Conservation (phyloP, 2,113 vertebrate species). For the Rhinoptilus africanus region DNA sequence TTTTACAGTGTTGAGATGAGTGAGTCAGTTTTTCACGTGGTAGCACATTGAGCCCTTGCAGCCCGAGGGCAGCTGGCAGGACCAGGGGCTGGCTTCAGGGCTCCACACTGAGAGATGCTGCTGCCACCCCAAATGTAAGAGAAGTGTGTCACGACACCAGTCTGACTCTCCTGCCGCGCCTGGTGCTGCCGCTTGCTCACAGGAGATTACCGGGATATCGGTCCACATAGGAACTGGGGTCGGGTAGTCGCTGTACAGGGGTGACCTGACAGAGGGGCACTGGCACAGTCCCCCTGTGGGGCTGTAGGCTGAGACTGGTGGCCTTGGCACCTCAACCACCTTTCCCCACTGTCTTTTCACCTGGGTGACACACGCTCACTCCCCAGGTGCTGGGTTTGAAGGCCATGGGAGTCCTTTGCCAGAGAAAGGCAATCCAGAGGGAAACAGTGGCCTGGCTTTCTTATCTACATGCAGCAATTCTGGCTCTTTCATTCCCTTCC, state of each 20-base stretch:
- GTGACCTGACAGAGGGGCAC: background rate
- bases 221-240: background rate
- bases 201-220: background rate
- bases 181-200: background rate
- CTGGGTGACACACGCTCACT: rapidly evolving
- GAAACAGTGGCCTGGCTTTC: background rate
- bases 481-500: background rate
- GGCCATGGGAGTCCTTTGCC: background rate
- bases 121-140: background rate
- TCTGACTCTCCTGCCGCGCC: rapidly evolving
- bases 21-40: background rate
- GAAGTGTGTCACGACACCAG: rapidly evolving
- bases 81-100: rapidly evolving
- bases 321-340: background rate
- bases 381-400: background rate
- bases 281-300: background rate
- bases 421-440: background rate
- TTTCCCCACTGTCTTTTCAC: rapidly evolving
- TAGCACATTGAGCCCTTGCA: background rate
- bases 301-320: background rate
- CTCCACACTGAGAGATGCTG: background rate
- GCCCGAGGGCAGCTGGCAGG: background rate
- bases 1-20: background rate
- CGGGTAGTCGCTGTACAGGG: background rate
- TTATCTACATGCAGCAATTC: background rate